Percentiles rank a stretch among this genome's conserved stretches.
Evolutionary conservation across 2,113 vertebrate genomes (phyloP).

Genomic region (Phalacrocorax aristotelis): DNA sequence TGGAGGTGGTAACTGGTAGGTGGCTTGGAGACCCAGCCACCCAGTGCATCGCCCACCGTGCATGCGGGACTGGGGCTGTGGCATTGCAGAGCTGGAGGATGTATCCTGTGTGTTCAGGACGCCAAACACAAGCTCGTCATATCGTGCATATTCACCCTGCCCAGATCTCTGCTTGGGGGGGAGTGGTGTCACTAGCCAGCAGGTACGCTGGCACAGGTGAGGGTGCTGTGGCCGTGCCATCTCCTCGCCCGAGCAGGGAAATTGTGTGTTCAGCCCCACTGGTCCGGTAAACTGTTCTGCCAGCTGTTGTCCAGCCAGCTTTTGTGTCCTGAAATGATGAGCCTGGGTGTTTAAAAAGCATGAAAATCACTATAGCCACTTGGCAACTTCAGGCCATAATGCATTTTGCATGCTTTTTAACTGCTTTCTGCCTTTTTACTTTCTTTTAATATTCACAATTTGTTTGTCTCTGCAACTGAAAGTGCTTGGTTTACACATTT

Average conservation of each 20-base stretch:
- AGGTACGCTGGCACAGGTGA: background rate
- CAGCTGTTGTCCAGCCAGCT: background rate
- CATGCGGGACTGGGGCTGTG: background rate
- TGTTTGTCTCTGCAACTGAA: background rate
- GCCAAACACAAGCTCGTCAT: background rate
- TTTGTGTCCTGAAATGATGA: background rate
- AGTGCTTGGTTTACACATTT: background rate
- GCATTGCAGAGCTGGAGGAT: background rate
- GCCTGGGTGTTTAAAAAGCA: background rate
- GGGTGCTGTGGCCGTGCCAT: fast-evolving
- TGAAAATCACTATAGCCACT: background rate
- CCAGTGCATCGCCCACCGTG: background rate
- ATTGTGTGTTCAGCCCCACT: background rate
- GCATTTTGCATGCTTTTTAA: background rate
- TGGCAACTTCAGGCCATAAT: background rate
- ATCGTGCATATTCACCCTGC: fast-evolving
- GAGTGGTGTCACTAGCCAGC: background rate
- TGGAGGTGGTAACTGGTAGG: background rate
- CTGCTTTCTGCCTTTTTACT: background rate
- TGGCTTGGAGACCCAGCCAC: background rate
- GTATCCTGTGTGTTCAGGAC: background rate
- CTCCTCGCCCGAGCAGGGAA: background rate
- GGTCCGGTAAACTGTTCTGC: background rate
- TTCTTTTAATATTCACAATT: background rate
- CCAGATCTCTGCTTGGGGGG: background rate